phyloP scores from a whole-genome alignment of 2,888 invertebrate species.

The Acholoe squamosa region DNA sequence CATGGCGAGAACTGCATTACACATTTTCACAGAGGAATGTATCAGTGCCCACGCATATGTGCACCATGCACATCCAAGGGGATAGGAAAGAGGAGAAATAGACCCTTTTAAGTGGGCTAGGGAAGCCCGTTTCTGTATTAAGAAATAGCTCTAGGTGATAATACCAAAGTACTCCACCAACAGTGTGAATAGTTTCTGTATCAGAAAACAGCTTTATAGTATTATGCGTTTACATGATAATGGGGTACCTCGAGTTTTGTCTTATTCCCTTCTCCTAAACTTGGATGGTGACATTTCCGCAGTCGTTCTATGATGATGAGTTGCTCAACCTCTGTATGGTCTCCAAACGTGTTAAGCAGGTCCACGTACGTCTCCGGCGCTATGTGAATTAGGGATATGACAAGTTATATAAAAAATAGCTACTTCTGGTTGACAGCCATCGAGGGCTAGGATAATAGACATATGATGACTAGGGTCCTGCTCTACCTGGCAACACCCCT shows the following conservation, averaged over 20 bases:
- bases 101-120: no score
- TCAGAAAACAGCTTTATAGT: neutral
- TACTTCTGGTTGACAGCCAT: neutral
- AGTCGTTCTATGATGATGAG: constrained; percentile 90
- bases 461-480: no score
- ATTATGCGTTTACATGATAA: no score
- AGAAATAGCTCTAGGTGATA: no score
- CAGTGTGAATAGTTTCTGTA: constrained; percentile 88
- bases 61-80: no score
- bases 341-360: constrained; percentile 87
- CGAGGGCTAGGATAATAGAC: no score
- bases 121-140: constrained; percentile 83
- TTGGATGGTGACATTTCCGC: constrained; percentile 94
- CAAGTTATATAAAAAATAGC: constrained; percentile 38
- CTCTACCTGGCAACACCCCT: no score
- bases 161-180: constrained; percentile 90
- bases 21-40: no score
- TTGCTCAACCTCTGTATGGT: constrained; percentile 88
- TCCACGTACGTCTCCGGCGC: constrained; percentile 88
- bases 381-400: constrained; percentile 71
- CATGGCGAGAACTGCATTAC: no score
- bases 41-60: no score
- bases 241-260: constrained; percentile 86
- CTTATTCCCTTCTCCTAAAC: constrained; percentile 90
- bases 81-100: no score